phyloP scores from a whole-genome alignment of 2,797 vertebrate genomes.

The Siniperca undulata region DNA sequence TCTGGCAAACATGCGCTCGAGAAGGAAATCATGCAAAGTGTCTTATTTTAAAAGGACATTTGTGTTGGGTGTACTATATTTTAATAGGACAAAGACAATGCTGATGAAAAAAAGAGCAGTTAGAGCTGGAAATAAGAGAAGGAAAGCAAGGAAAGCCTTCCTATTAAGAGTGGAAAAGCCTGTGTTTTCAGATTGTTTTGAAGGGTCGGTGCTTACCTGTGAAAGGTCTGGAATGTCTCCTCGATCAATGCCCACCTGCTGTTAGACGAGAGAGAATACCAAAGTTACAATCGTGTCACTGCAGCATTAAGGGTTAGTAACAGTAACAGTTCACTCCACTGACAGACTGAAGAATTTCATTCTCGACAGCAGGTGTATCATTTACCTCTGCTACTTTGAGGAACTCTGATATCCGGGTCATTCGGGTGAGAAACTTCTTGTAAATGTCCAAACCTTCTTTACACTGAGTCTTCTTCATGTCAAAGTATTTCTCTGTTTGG shows the following conservation, averaged over 20 bases:
- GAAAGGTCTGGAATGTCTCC: slow-evolving; percentile 99
- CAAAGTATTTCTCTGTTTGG: slow-evolving; percentile 96
- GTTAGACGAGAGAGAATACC: slow-evolving; percentile 66
- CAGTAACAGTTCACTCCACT: neutral
- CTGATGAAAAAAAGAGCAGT: slow-evolving; percentile 39
- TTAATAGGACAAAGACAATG: slow-evolving; percentile 45
- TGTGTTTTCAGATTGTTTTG: neutral
- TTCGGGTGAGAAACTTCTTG: slow-evolving; percentile 99
- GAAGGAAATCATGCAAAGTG: slow-evolving; percentile 80
- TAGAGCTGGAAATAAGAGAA: slow-evolving; percentile 35
- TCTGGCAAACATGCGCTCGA: slow-evolving; percentile 79
- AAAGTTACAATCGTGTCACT: slow-evolving; percentile 14
- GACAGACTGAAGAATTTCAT: neutral
- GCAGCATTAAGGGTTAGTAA: neutral
- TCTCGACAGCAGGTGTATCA: neutral
- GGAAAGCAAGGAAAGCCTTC: slow-evolving; percentile 19
- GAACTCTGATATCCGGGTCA: slow-evolving; percentile 99
- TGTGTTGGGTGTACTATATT: slow-evolving; percentile 50
- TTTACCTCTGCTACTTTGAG: slow-evolving; percentile 99
- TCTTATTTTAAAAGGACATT: slow-evolving; percentile 45
- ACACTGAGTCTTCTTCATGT: slow-evolving; percentile 99
- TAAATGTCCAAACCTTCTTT: slow-evolving; percentile 99
- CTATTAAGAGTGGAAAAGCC: neutral
- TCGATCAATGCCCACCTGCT: slow-evolving; percentile 99
- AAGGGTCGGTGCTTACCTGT: slow-evolving; percentile 86